Evolutionary conservation across 2,797 vertebrate genomes (phyloP).

Genomic region (Synanceia verrucosa): DNA sequence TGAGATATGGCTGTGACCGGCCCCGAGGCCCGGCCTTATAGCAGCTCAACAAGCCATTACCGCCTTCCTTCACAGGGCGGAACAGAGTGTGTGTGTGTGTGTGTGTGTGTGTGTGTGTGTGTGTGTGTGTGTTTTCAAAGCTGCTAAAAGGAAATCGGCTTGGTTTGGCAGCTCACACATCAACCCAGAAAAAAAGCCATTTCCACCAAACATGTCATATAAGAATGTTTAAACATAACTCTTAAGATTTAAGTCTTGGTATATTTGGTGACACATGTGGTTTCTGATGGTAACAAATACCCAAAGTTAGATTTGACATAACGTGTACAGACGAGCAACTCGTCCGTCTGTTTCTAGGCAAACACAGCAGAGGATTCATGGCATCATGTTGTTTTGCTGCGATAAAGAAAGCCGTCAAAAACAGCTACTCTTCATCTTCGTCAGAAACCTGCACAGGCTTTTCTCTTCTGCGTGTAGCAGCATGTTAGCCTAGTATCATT

Average conservation of each 20-base stretch:
- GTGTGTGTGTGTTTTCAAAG: conserved; percentile 8
- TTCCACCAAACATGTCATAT: not conserved
- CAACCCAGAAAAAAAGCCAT: conserved; percentile 15
- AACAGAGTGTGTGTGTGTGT: conserved; percentile 17
- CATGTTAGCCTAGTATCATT: not conserved
- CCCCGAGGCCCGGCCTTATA: conserved; percentile 52
- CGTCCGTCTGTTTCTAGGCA: not conserved
- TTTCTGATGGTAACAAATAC: not conserved
- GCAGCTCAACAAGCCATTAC: conserved; percentile 74
- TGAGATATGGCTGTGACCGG: conserved; percentile 66
- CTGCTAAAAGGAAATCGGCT: conserved; percentile 25
- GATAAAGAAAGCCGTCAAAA: not conserved
- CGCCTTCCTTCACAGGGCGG: conserved; percentile 41
- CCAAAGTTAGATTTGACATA: not conserved
- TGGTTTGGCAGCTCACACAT: conserved; percentile 32
- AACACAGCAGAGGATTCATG: not conserved
- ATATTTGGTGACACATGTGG: not conserved
- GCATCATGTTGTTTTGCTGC: not conserved
- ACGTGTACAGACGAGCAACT: not conserved
- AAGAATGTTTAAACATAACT: not conserved
- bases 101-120: conserved; percentile 9
- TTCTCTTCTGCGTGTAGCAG: not conserved
- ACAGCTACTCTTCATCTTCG: not conserved
- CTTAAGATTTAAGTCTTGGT: not conserved
- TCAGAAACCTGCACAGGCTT: not conserved